Conservation (phyloP, 2,113 vertebrate genomes). For the Myiopsitta monachus region DNA sequence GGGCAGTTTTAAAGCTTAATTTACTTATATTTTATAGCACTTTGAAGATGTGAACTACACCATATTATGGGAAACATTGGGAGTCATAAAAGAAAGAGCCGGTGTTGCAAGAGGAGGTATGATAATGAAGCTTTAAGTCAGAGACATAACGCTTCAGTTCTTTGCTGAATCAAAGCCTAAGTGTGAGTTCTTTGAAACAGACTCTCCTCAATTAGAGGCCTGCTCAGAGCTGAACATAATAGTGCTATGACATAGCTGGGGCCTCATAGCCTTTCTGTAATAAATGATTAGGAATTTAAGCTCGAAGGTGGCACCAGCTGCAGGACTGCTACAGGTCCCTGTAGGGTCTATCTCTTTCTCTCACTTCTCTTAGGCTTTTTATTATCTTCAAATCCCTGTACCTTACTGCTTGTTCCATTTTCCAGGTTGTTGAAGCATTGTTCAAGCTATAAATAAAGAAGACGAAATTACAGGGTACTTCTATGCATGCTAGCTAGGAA, state of each 20-base stretch:
- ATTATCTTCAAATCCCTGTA: slow-evolving; percentile 26
- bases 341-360: slow-evolving; percentile 1
- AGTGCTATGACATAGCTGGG: slow-evolving; percentile 4
- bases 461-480: slow-evolving; percentile 54
- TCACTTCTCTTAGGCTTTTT: neutral
- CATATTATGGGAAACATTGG: slow-evolving; percentile 35
- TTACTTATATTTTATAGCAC: slow-evolving; percentile 55
- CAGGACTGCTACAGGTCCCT: neutral
- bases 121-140: slow-evolving; percentile 65
- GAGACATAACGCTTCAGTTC: slow-evolving; percentile 54
- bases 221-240: slow-evolving; percentile 31
- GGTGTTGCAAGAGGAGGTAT: slow-evolving; percentile 57
- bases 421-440: slow-evolving; percentile 50
- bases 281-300: neutral
- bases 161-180: slow-evolving; percentile 59
- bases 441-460: slow-evolving; percentile 58
- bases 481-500: slow-evolving; percentile 5
- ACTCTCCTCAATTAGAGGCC: slow-evolving; percentile 56
- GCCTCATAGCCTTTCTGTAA: neutral
- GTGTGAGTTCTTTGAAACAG: slow-evolving; percentile 55
- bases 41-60: slow-evolving; percentile 63
- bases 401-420: slow-evolving; percentile 29
- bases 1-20: slow-evolving; percentile 49
- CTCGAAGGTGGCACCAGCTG: slow-evolving; percentile 1
- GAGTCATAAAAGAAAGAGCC: slow-evolving; percentile 60